These are phyloP conservation scores for Resseliella maxima DNA, from an alignment of 2,888 invertebrate genomes.

Conservation along the genomic window DNA sequence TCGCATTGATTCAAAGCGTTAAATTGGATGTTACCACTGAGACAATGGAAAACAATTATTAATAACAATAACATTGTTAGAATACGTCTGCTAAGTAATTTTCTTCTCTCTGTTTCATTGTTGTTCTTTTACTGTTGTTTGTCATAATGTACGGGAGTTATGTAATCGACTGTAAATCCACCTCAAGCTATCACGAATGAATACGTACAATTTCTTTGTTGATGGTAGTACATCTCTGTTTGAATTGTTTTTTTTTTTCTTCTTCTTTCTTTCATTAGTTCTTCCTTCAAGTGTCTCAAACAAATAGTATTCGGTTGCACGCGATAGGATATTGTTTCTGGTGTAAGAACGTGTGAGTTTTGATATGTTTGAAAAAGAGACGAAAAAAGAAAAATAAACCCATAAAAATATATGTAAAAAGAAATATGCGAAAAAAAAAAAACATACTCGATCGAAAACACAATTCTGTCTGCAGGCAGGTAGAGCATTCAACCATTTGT, in stretches of 20 bases:
- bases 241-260: not conserved
- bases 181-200: not conserved
- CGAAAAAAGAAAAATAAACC: not conserved
- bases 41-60: slow-evolving; percentile 26
- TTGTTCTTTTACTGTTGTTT: not conserved
- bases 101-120: too few species aligned
- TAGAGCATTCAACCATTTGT: not conserved
- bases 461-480: not conserved
- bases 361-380: not conserved
- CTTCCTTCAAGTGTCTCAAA: not conserved
- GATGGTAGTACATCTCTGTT: not conserved
- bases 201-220: not conserved
- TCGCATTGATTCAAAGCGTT: slow-evolving; percentile 29
- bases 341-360: slow-evolving; percentile 21
- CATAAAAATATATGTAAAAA: not conserved
- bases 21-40: slow-evolving; percentile 42
- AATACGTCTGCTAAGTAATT: too few species aligned
- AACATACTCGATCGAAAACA: too few species aligned
- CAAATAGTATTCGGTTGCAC: slow-evolving; percentile 45
- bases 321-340: slow-evolving; percentile 38
- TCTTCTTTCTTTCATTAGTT: too few species aligned
- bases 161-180: slow-evolving; percentile 38
- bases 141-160: not conserved
- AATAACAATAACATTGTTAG: slow-evolving; percentile 9
- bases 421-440: not conserved